Conservation (phyloP, 2,888 invertebrate species). For the Pristionchus entomophagus region DNA sequence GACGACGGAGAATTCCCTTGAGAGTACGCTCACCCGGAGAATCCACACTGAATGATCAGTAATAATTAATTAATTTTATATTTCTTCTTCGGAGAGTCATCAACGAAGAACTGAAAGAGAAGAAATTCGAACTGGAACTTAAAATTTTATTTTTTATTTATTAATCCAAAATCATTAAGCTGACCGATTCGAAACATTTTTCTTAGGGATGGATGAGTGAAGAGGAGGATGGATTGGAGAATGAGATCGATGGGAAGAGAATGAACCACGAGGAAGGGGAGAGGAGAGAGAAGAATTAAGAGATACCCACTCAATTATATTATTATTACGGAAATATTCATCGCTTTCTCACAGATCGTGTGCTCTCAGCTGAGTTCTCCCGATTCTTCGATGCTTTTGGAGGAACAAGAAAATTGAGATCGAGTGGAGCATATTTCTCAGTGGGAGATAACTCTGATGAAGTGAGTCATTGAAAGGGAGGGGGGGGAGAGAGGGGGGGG, state of each 20-base stretch:
- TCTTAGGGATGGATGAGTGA: neutral
- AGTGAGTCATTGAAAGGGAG: neutral
- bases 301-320: too few relatives aligned
- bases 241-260: slow-evolving; percentile 11
- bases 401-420: slow-evolving; percentile 52
- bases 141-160: too few relatives aligned
- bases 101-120: too few relatives aligned
- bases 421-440: slow-evolving; percentile 51
- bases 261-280: neutral
- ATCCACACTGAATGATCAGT: neutral
- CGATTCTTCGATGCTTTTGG: slow-evolving; percentile 50
- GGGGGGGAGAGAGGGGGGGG: neutral
- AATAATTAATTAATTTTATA: too few relatives aligned
- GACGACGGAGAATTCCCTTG: slow-evolving; percentile 30
- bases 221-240: slow-evolving; percentile 18
- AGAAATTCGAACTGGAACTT: too few relatives aligned
- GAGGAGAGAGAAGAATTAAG: neutral
- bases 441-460: slow-evolving; percentile 57
- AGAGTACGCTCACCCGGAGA: slow-evolving; percentile 27
- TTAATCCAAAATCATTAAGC: too few relatives aligned
- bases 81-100: too few relatives aligned
- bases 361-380: neutral
- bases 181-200: neutral
- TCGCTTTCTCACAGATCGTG: neutral
- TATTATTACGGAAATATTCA: neutral